Evolutionary conservation across 2,888 invertebrate genomes (phyloP), one percentile per base, ranked within the genome.

Genomic region (Dolichomitus sp.): DNA sequence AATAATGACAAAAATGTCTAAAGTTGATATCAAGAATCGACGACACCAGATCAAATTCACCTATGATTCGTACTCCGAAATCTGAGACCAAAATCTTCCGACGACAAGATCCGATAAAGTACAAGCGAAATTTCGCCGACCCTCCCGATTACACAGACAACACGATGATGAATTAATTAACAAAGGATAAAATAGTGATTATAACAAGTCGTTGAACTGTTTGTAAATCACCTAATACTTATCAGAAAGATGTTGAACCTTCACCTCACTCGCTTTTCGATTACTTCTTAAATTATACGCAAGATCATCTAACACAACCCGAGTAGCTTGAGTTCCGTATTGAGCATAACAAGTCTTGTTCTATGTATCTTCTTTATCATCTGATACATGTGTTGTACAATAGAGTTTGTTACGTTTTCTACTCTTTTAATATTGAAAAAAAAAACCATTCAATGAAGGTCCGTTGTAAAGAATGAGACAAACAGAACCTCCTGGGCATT

Each of bases 271-370:
- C 54, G 48, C 66, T 45, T 77, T 59, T 66, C 72, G 77, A 85
- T 85, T 86, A 85, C 84, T 87, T 33, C 87, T 87, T 87, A 87
- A 87, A 87, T 86, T 86, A 85, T 85, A 83, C 84, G 84, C 84
- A 84, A 83, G 81, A 80, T 84, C 78, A 81, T 70, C 40, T 77
- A 87, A 84, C 87, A 78, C 79, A 68, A 82, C 76, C 78, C 74
- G 68, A 72, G 61, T 23, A 19, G 17, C n/a, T 42, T 30, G n/a
- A 40, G 73, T 78, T 81, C 66, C 52, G 33, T 17, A 27, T n/a
- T 33, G 23, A 66, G 40, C 59, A 11, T 23, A 40, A 76, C 61
- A 61, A 81, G 72, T 61, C 52, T 73, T 50, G 48, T 61, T 63
- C 73, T n/a, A 17, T 19, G 30, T 77, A 42, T 61, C 70, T 65